These are phyloP conservation scores for Berghia stephanieae DNA, from an alignment of 1,140 invertebrate genomes.

Conservation along the genomic window DNA sequence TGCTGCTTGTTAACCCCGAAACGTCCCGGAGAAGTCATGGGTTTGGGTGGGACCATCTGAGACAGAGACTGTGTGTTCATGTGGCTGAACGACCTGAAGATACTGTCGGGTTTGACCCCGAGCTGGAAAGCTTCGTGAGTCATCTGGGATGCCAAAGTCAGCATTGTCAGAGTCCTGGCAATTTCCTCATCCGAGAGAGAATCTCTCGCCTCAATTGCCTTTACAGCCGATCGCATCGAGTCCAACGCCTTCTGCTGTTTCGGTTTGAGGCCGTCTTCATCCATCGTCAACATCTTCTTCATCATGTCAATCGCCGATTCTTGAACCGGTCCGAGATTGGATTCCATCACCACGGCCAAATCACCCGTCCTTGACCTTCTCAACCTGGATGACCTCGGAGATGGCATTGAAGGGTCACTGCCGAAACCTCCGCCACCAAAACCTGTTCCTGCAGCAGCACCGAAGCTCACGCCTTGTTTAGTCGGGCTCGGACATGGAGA, in stretches of 20 bases:
- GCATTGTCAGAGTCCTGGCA: constrained; percentile 45
- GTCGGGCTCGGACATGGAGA: too few species aligned
- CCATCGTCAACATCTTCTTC: constrained; percentile 41
- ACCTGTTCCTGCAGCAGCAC: too few species aligned
- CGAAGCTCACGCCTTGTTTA: too few species aligned
- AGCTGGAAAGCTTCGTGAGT: constrained; percentile 48
- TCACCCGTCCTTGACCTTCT: not conserved
- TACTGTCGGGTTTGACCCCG: constrained; percentile 47
- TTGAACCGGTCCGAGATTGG: not conserved
- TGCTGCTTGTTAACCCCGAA: too few species aligned
- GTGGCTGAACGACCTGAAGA: constrained; percentile 48
- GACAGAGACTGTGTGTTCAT: constrained; percentile 39
- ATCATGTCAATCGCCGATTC: constrained; percentile 40
- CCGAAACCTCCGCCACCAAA: too few species aligned
- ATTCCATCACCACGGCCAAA: constrained; percentile 22
- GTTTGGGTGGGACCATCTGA: constrained; percentile 19
- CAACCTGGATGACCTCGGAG: not conserved
- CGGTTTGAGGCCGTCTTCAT: constrained; percentile 40
- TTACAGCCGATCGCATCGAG: constrained; percentile 39
- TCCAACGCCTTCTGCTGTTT: constrained; percentile 46
- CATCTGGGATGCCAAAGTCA: constrained; percentile 53
- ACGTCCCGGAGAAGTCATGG: too few species aligned
- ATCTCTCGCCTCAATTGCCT: constrained; percentile 32
- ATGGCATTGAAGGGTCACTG: too few species aligned
- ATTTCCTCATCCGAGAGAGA: constrained; percentile 43